These are phyloP conservation scores for Cryptocephalus moraei DNA, from an alignment of 2,888 invertebrate species.

Conservation along the genomic window DNA sequence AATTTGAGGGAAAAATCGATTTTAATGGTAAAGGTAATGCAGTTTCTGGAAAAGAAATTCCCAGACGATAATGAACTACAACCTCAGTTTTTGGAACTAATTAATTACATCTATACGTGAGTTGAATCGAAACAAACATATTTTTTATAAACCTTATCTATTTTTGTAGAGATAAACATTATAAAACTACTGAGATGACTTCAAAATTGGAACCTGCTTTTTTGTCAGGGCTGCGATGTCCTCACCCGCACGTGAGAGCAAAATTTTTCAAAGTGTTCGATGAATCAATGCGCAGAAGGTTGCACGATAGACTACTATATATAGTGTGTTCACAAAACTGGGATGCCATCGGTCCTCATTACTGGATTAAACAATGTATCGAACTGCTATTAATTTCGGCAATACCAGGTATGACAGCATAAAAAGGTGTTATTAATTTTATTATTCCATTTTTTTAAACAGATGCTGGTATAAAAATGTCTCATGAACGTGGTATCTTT, in stretches of 20 bases:
- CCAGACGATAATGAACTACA: constrained; percentile 83
- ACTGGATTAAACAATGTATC: constrained; percentile 96
- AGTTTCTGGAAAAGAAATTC: constrained; percentile 84
- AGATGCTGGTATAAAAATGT: constrained; percentile 64
- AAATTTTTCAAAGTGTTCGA: constrained; percentile 94
- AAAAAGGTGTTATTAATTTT: neutral
- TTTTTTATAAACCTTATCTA: neutral
- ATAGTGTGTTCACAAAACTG: constrained; percentile 94
- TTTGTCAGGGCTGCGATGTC: constrained; percentile 79
- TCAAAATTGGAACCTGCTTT: constrained; percentile 92
- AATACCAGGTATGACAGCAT: constrained; percentile 40
- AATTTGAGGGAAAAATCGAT: constrained; percentile 88
- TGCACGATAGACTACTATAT: constrained; percentile 86
- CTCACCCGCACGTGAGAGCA: constrained; percentile 77
- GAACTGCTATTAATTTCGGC: constrained; percentile 80
- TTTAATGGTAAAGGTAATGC: constrained; percentile 90
- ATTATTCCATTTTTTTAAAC: constrained; percentile 21
- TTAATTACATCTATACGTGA: constrained; percentile 74
- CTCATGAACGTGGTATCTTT: constrained; percentile 67
- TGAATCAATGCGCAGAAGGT: constrained; percentile 68
- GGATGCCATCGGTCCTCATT: constrained; percentile 93
- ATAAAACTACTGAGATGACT: constrained; percentile 83
- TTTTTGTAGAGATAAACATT: constrained; percentile 61
- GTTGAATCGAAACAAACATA: constrained; percentile 3
- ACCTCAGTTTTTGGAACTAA: constrained; percentile 83